These are phyloP conservation scores for Paralvinella palmiformis DNA, from an alignment of 1,140 invertebrate species.

Conservation along the genomic window DNA sequence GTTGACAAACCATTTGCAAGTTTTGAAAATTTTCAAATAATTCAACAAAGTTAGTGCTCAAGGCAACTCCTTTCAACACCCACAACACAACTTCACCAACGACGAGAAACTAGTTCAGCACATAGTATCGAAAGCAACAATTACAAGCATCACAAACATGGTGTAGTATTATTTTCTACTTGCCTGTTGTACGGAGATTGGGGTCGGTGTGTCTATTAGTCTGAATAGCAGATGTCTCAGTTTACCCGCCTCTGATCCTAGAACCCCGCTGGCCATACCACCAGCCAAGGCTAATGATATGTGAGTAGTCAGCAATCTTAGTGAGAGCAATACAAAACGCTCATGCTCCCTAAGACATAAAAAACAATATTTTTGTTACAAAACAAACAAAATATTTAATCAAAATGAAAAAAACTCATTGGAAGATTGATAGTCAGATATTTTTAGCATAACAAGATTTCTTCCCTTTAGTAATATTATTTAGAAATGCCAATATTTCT, in stretches of 20 bases:
- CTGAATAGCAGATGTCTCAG: constrained; percentile 58
- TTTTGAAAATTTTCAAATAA: too few relatives aligned
- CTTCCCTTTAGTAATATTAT: too few relatives aligned
- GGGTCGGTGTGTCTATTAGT: constrained; percentile 59
- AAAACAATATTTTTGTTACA: too few relatives aligned
- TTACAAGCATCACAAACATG: neutral
- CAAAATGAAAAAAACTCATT: too few relatives aligned
- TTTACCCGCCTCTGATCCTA: constrained; percentile 56
- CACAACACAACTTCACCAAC: neutral
- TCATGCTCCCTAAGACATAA: constrained; percentile 55
- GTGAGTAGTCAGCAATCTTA: constrained; percentile 59
- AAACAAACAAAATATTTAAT: too few relatives aligned
- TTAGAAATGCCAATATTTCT: too few relatives aligned
- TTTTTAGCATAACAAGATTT: too few relatives aligned
- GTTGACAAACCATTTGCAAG: too few relatives aligned
- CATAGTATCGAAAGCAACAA: neutral
- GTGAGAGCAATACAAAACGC: constrained; percentile 57
- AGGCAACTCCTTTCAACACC: too few relatives aligned
- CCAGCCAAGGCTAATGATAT: constrained; percentile 56
- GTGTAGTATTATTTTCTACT: neutral
- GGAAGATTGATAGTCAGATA: too few relatives aligned
- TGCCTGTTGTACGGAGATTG: constrained; percentile 53
- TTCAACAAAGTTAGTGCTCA: too few relatives aligned
- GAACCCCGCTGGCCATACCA: constrained; percentile 51
- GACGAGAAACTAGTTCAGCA: neutral